Percentiles rank a stretch among this genome's conserved stretches.
Evolutionary conservation across 53 echinoderm and acorn worm genomes (phyloP).

Genomic region (Zoroaster sp.): DNA sequence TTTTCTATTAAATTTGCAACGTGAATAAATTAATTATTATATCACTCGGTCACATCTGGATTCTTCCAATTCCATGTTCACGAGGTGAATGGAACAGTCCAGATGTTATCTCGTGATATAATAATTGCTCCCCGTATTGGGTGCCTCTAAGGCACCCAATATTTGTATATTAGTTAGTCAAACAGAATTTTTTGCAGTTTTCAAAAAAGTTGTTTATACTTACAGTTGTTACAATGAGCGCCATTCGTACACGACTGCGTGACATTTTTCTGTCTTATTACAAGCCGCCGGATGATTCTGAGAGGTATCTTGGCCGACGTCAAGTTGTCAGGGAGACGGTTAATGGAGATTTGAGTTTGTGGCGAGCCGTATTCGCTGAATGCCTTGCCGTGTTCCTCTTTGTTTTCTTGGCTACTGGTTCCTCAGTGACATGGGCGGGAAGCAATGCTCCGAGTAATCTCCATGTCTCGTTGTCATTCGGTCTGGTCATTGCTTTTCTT

Average conservation of each 20-base stretch:
- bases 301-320: neutral
- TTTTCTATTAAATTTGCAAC: no score
- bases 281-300: neutral
- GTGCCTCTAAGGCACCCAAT: no score
- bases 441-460: conserved; percentile 49
- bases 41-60: no score
- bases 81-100: no score
- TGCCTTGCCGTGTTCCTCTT: conserved; percentile 60
- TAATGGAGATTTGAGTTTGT: conserved; percentile 29
- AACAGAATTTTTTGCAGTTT: neutral
- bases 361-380: conserved; percentile 71
- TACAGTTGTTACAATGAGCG: neutral
- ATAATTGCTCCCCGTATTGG: no score
- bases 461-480: conserved; percentile 69
- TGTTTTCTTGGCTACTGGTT: conserved; percentile 51
- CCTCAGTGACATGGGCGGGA: conserved; percentile 64
- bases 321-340: conserved; percentile 17
- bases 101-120: no score
- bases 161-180: no score
- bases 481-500: conserved; percentile 63
- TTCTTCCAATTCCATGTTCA: no score
- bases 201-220: neutral
- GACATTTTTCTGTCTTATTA: conserved; percentile 18
- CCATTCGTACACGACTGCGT: neutral
- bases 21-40: no score